Evolutionary conservation across 2,797 vertebrate species (phyloP), one percentile per base, ranked within the genome.

Genomic region (Scolopax bukidnonensis): DNA sequence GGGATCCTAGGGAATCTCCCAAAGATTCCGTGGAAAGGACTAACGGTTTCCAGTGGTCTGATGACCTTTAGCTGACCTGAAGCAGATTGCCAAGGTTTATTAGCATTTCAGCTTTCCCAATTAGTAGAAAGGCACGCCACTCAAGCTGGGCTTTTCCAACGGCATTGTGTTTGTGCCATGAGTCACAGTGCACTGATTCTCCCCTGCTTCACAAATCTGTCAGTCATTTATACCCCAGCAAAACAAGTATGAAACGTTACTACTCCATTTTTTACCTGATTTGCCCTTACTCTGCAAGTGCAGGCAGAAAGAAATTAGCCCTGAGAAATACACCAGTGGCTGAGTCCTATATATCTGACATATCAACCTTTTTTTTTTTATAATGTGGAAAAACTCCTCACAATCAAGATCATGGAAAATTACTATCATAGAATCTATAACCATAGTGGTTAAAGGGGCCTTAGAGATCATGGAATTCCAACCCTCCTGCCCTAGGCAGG

Each of bases 51-150:
- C 87, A 91, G 77, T 15, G 36, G 79, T 79, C 90, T 86, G 73
- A 93, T 83, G 83, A 95, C 90, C 81, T 94, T 82, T 91, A 90
- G 92, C 87, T 95, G 90, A 80, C 90, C 83, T 38, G 67, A 88
- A 43, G 87, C 91, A 85, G 81, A 89, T 59, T 33, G 23, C 70
- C 70, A 48, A 89, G 5, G 12, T 82, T 77, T 75, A 89, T 93
- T 83, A 93, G 75, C 84, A 78, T 93, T 88, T 94, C 86, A 89
- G 84, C 77, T 96, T 87, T 74, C 63, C 87, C 91, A 92, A 16
- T 82, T 64, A 90, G 85, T 32, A 90, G 61, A 75, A 90, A 92
- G 89, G 79, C 71, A 91, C 86, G 77, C n/a, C 36, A 40, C 77
- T 78, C 94, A 80, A 70, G 80, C 71, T 64, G 60, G 77, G 90